These are phyloP conservation scores for Salarias fasciatus DNA, from an alignment of 2,797 vertebrate genomes.

Conservation along the genomic window DNA sequence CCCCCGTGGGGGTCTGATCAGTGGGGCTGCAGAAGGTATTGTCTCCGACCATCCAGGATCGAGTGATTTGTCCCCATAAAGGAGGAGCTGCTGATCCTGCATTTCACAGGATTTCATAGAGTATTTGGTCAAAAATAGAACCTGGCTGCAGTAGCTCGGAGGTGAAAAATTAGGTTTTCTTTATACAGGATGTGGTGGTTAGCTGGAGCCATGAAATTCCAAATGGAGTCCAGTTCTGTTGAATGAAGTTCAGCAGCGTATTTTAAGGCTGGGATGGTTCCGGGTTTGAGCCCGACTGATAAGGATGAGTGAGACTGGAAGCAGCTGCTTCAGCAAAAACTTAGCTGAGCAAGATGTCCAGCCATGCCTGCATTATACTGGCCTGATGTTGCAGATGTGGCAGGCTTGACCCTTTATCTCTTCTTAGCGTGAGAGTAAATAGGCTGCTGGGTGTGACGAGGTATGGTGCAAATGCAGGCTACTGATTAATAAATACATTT, in stretches of 20 bases:
- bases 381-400: slow-evolving; percentile 37
- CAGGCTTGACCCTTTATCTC: slow-evolving; percentile 43
- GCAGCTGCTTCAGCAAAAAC: slow-evolving; percentile 38
- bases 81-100: slow-evolving; percentile 65
- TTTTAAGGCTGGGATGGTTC: slow-evolving; percentile 26
- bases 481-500: neutral
- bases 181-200: slow-evolving; percentile 2
- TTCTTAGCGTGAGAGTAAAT: slow-evolving; percentile 46
- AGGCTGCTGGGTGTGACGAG: slow-evolving; percentile 9
- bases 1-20: slow-evolving; percentile 63
- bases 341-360: slow-evolving; percentile 43
- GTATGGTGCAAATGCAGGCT: slow-evolving; percentile 10
- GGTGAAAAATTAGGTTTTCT: slow-evolving; percentile 17
- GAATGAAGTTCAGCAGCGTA: slow-evolving; percentile 24
- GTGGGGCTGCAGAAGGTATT: slow-evolving; percentile 65
- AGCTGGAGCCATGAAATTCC: slow-evolving; percentile 29
- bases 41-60: slow-evolving; percentile 57
- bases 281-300: slow-evolving; percentile 33
- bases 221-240: slow-evolving; percentile 34
- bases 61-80: slow-evolving; percentile 55
- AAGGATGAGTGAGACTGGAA: slow-evolving; percentile 24
- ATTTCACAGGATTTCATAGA: slow-evolving; percentile 46
- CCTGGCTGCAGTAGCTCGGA: slow-evolving; percentile 35
- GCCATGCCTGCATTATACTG: slow-evolving; percentile 36
- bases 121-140: slow-evolving; percentile 59